Evolutionary conservation across 92 coral and sea anemone species (phyloP).

Genomic region (Plumapathes pennacea): DNA sequence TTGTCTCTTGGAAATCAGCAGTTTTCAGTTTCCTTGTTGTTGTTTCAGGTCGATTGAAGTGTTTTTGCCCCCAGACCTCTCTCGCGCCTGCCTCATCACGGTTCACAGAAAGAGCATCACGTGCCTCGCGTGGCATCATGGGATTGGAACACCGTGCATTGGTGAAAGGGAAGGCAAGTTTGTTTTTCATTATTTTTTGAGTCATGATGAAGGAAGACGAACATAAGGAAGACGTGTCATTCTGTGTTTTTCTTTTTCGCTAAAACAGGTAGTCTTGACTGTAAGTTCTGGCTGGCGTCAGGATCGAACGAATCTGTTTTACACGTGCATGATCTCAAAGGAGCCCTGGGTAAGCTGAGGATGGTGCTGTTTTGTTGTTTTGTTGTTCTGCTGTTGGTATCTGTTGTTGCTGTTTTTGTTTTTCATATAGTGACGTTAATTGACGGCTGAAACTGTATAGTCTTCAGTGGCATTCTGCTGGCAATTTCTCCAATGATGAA

Average conservation of each 20-base stretch:
- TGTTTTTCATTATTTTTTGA: background rate
- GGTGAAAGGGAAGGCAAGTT: constrained; percentile 19
- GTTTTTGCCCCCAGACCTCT: constrained; percentile 78
- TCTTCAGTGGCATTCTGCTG: too few relatives aligned
- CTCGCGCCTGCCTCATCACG: constrained; percentile 60
- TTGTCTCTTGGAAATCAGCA: too few relatives aligned
- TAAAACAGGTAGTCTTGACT: constrained; percentile 11
- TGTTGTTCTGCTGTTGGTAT: too few relatives aligned
- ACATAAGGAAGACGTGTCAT: too few relatives aligned
- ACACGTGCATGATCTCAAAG: constrained; percentile 82
- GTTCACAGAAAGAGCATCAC: constrained; percentile 91
- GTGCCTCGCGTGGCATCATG: constrained; percentile 90
- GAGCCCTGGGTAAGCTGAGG: constrained; percentile 32
- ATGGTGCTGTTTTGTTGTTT: background rate
- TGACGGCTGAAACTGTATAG: too few relatives aligned
- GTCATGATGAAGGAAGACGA: too few relatives aligned
- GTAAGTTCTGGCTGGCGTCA: constrained; percentile 75
- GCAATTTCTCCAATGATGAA: too few relatives aligned
- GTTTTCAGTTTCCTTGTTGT: too few relatives aligned
- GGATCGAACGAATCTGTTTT: constrained; percentile 83
- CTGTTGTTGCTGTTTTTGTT: too few relatives aligned
- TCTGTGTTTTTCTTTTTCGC: background rate
- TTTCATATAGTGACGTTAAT: too few relatives aligned
- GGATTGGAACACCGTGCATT: constrained; percentile 47
- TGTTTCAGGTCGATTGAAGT: constrained; percentile 74